These are phyloP conservation scores for Rhombomys opimus DNA, from an alignment of 2,113 vertebrate genomes.

Conservation along the genomic window DNA sequence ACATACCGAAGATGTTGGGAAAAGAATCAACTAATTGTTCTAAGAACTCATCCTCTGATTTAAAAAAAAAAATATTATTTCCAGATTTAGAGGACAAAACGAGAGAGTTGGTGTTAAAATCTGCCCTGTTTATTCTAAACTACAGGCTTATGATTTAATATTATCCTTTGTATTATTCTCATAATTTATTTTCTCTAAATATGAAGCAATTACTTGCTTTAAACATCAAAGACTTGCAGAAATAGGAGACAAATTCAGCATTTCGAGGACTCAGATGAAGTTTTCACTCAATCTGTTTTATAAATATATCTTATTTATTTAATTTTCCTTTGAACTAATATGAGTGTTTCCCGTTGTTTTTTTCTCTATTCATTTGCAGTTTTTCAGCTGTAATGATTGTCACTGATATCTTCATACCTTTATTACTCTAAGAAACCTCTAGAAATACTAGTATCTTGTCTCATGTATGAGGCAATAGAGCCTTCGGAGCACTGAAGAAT, in stretches of 20 bases:
- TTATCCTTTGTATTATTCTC: conserved; percentile 5
- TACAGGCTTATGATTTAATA: conserved; percentile 16
- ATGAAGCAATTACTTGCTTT: conserved; percentile 26
- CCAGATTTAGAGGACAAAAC: not conserved
- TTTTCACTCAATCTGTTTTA: not conserved
- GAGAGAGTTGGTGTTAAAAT: not conserved
- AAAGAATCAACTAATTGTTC: conserved; percentile 39
- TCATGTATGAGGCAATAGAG: not conserved
- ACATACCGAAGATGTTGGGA: not conserved
- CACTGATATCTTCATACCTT: not conserved
- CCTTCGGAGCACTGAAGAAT: not conserved
- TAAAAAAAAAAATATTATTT: not conserved
- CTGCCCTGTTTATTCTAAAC: conserved; percentile 25
- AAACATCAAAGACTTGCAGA: conserved; percentile 34
- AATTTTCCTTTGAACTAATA: not conserved
- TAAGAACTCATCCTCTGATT: not conserved
- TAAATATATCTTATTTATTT: conserved; percentile 7
- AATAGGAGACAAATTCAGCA: conserved; percentile 14
- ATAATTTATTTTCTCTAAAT: conserved; percentile 38
- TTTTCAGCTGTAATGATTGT: not conserved
- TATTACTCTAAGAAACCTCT: not conserved
- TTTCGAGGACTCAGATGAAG: conserved; percentile 45
- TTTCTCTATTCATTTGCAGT: not conserved
- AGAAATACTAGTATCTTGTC: not conserved
- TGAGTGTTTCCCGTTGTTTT: not conserved